phyloP scores from a whole-genome alignment of 2,113 vertebrate genomes.

The Chlamydotis undulata region DNA sequence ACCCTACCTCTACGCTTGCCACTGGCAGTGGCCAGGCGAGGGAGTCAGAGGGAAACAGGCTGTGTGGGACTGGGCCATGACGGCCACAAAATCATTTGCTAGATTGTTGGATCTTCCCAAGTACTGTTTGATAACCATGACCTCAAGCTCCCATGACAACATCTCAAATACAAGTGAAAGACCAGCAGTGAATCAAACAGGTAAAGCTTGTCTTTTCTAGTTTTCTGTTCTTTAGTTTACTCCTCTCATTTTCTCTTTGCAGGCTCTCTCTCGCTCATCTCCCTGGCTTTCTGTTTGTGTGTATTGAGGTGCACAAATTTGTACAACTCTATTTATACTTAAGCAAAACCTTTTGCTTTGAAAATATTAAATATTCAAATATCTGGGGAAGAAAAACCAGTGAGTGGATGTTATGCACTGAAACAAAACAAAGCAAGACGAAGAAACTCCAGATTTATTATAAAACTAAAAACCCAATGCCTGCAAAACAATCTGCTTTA shows the following conservation, averaged over 20 bases:
- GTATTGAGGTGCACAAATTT: not conserved
- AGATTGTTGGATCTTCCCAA: not conserved
- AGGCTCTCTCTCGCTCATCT: not conserved
- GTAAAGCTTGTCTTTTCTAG: not conserved
- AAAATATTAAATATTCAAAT: not conserved
- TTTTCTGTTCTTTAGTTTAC: not conserved
- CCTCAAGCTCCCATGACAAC: not conserved
- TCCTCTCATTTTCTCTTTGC: not conserved
- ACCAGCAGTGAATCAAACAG: not conserved
- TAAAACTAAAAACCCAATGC: not conserved
- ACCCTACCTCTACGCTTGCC: not conserved
- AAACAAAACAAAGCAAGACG: constrained; percentile 20
- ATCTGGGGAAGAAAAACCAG: not conserved
- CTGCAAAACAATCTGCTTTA: constrained; percentile 4
- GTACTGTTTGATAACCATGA: not conserved
- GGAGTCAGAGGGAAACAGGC: not conserved
- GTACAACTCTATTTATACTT: not conserved
- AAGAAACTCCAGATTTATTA: not conserved
- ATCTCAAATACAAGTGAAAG: not conserved
- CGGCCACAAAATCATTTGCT: not conserved
- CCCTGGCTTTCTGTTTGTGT: not conserved
- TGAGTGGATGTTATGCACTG: not conserved
- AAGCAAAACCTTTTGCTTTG: not conserved
- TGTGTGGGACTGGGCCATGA: not conserved
- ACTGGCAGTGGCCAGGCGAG: not conserved